Conservation (phyloP, 2,888 invertebrate genomes). For the Lepidonotus clava region DNA sequence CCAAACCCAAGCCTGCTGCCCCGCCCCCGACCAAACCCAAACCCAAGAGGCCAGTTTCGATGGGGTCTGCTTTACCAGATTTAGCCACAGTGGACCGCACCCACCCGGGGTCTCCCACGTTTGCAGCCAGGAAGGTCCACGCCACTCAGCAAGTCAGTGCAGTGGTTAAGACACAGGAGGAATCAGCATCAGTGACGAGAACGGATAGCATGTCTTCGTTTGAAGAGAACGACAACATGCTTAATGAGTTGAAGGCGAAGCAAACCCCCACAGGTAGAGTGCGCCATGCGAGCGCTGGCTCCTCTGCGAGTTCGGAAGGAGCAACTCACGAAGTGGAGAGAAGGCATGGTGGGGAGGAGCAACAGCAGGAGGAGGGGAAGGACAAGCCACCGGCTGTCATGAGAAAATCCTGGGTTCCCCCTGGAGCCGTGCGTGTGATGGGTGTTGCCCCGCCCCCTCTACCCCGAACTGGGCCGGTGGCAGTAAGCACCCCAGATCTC, state of each 20-base stretch:
- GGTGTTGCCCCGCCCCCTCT: neutral
- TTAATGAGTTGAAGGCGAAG: neutral
- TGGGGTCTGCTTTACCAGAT: too few relatives aligned
- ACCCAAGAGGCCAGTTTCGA: too few relatives aligned
- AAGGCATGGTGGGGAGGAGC: neutral
- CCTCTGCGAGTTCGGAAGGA: neutral
- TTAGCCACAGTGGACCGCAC: too few relatives aligned
- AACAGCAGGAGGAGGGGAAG: neutral
- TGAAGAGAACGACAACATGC: neutral
- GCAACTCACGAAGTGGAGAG: neutral
- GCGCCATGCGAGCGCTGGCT: neutral
- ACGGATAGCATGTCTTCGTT: neutral
- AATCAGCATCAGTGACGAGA: neutral
- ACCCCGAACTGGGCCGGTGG: slow-evolving; percentile 27
- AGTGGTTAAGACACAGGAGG: neutral
- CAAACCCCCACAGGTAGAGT: neutral
- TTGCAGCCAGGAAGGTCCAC: too few relatives aligned
- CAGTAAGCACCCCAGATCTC: slow-evolving; percentile 42
- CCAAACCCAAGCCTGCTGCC: neutral
- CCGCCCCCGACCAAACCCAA: neutral
- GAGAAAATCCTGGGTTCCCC: slow-evolving; percentile 19
- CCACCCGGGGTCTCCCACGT: too few relatives aligned
- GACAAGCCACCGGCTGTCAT: neutral
- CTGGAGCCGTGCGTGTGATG: slow-evolving; percentile 32
- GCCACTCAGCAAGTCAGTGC: too few relatives aligned